Base-by-base conservation (phyloP, 2,888 invertebrate species). In the Periphyllus acericola region DNA sequence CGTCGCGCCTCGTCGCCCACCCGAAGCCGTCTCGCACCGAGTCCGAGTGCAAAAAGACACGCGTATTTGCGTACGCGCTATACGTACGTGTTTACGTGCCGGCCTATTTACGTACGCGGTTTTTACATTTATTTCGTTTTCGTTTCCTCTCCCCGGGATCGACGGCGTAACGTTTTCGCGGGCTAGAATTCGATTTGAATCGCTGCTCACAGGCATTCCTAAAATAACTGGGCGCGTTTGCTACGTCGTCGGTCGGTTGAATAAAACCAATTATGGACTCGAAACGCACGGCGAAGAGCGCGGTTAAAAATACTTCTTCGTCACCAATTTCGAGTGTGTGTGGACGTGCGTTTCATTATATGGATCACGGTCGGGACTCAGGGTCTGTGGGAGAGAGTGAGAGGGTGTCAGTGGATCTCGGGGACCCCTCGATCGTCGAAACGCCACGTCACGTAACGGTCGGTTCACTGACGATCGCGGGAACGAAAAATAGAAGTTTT, bases 11-110 rank as follows among this genome's bases (percentile, higher is more conserved):
- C 83, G 72, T 36, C 34, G n/a, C n/a, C 55, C n/a, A 75, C 0
- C 34, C 1, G 1, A 9, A 6, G 21, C 46, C 9, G 46, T 25
- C 1, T 25, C 68, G 29, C 74, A 36, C 2, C 21, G 9, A 74
- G 21, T 36, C 36, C 74, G 83, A 74, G 83, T 83, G 83, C 83
- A 83, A 83, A 83, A 83, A 34, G 72, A 71, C 68, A 68, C 29
- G n/a, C 66, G 46, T 46, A 46, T 46, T 60, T 25, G 25, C 25
- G 25, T 25, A 25, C 25, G 21, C 60, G 5, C 6, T 2, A 46
- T 46, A 55, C 19, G 19, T 55, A 55, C 19, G 14, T 46, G 46
- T 46, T 60, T 60, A 19, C 60, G 21, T 6, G 60, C 6, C 60
- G 60, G 60, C 60, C 25, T 60, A 25, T 60, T 60, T 60, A 60